Conservation (phyloP, 2,113 vertebrate genomes). For the Nettapus auritus region DNA sequence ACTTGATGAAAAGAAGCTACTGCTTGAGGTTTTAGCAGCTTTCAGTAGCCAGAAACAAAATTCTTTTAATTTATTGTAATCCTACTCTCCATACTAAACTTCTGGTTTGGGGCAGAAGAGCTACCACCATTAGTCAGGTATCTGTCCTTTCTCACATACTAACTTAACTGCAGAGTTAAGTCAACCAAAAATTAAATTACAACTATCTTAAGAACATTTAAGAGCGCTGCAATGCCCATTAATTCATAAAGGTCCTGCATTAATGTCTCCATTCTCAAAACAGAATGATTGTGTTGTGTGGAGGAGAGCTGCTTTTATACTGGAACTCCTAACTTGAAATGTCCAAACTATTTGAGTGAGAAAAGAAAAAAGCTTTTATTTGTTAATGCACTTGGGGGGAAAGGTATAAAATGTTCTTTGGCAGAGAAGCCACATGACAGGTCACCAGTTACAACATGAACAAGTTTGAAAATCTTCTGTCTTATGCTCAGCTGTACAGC, state of each 20-base stretch:
- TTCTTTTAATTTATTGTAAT: neutral
- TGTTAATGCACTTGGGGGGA: too few species aligned
- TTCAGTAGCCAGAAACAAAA: neutral
- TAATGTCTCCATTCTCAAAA: neutral
- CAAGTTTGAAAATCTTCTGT: slow-evolving; percentile 19
- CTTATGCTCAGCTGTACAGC: slow-evolving; percentile 15
- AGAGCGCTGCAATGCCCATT: neutral
- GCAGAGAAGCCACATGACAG: neutral
- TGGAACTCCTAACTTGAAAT: neutral
- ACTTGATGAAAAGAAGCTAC: neutral
- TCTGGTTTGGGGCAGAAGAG: neutral
- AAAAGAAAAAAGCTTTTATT: neutral
- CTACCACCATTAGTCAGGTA: neutral
- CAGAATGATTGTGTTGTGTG: neutral
- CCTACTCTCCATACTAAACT: neutral
- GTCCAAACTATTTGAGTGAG: neutral
- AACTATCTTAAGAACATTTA: neutral
- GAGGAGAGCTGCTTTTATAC: neutral
- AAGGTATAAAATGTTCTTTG: neutral
- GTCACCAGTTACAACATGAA: neutral
- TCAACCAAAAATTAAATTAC: neutral
- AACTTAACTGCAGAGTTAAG: neutral
- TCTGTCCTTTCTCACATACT: neutral
- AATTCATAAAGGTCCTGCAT: neutral
- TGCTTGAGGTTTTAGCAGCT: neutral